These are phyloP conservation scores for Megathymus violae DNA, from an alignment of 1,140 invertebrate species.

Conservation along the genomic window DNA sequence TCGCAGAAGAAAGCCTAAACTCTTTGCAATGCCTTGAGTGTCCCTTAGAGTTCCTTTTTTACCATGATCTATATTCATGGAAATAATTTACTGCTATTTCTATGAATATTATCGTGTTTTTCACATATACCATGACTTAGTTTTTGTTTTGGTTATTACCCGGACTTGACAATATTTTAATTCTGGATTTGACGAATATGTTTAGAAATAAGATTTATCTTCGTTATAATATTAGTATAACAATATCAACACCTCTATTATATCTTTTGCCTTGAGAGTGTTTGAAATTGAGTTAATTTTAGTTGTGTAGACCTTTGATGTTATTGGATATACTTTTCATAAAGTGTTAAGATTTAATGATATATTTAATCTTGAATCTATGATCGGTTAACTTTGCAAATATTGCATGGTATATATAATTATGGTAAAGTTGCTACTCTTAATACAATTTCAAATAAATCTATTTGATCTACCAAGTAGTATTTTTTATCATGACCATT, in stretches of 20 bases:
- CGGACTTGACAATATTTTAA: slow-evolving; percentile 34
- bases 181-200: slow-evolving; percentile 34
- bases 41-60: slow-evolving; percentile 34
- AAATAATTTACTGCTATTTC: slow-evolving; percentile 24
- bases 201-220: slow-evolving; percentile 42
- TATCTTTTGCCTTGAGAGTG: slow-evolving; percentile 47
- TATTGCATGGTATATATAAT: slow-evolving; percentile 55
- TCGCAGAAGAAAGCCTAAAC: slow-evolving; percentile 58
- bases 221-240: slow-evolving; percentile 38
- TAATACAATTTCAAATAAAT: slow-evolving; percentile 60
- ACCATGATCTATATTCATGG: slow-evolving; percentile 50
- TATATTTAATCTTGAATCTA: slow-evolving; percentile 39
- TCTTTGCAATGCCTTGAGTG: slow-evolving; percentile 37
- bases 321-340: slow-evolving; percentile 23
- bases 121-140: slow-evolving; percentile 29
- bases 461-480: slow-evolving; percentile 43
- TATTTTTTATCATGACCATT: slow-evolving; percentile 29
- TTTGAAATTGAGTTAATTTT: slow-evolving; percentile 35
- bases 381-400: slow-evolving; percentile 46
- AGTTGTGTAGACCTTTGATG: slow-evolving; percentile 30
- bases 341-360: slow-evolving; percentile 37
- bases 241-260: slow-evolving; percentile 44
- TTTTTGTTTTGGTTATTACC: slow-evolving; percentile 35
- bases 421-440: slow-evolving; percentile 47
- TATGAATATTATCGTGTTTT: slow-evolving; percentile 29